Conservation (phyloP, 1,140 invertebrate species). For the Scaptomyza montana region DNA sequence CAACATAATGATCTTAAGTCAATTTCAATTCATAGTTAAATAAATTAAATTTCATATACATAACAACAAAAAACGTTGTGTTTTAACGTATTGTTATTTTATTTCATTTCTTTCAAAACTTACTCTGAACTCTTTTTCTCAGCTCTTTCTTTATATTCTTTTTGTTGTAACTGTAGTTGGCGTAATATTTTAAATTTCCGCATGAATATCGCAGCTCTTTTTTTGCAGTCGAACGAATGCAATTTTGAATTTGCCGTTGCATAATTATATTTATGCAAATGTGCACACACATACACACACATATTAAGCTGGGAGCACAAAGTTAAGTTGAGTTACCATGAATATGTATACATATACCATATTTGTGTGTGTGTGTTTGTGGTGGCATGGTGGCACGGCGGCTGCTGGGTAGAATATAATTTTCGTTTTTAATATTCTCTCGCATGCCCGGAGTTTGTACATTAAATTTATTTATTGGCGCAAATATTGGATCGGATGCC, state of each 20-base stretch:
- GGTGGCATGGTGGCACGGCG: constrained; percentile 28
- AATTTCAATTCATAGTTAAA: too few relatives aligned
- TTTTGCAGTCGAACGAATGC: constrained; percentile 49
- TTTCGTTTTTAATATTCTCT: constrained; percentile 82
- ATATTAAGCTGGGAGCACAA: constrained; percentile 31
- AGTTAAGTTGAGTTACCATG: constrained; percentile 33
- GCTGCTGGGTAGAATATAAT: constrained; percentile 76
- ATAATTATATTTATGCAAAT: constrained; percentile 82
- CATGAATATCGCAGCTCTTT: constrained; percentile 25
- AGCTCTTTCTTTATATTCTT: constrained; percentile 7
- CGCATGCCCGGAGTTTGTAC: constrained; percentile 75
- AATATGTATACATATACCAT: constrained; percentile 29
- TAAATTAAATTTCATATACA: too few relatives aligned
- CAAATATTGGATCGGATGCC: constrained; percentile 81
- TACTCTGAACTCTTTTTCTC: too few relatives aligned
- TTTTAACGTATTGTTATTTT: too few relatives aligned
- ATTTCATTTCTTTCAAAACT: too few relatives aligned
- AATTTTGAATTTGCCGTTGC: constrained; percentile 73
- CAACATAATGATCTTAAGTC: too few relatives aligned
- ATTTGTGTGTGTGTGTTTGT: background rate
- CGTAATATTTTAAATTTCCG: constrained; percentile 62
- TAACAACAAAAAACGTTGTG: too few relatives aligned
- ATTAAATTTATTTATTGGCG: constrained; percentile 82
- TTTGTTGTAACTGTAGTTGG: constrained; percentile 31
- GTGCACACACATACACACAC: constrained; percentile 16